These are phyloP conservation scores for Nasonovia ribisnigri DNA, from an alignment of 2,888 invertebrate genomes.

Conservation along the genomic window DNA sequence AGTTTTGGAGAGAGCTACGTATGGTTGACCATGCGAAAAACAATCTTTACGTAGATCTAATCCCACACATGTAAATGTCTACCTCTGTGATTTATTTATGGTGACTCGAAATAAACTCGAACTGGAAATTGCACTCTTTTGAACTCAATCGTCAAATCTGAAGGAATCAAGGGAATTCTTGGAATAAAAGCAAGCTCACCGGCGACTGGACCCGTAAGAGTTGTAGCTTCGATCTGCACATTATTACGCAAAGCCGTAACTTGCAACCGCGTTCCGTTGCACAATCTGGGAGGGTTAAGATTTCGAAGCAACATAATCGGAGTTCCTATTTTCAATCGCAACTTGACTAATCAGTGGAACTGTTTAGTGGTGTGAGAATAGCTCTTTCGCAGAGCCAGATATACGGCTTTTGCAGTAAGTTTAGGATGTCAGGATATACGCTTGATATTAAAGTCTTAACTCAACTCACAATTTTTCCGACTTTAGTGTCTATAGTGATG, in stretches of 20 bases:
- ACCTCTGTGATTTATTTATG: constrained; percentile 2
- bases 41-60: constrained; percentile 4
- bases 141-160: not conserved
- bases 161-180: constrained; percentile 7
- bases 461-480: not conserved
- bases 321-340: not conserved
- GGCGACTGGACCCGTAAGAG: not conserved
- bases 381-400: not conserved
- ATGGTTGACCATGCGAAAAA: constrained; percentile 31
- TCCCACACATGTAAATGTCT: not conserved
- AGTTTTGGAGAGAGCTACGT: not conserved
- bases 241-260: not conserved
- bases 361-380: not conserved
- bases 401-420: not conserved
- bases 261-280: not conserved
- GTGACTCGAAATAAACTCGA: constrained; percentile 3
- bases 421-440: not conserved
- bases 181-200: not conserved
- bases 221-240: constrained; percentile 1
- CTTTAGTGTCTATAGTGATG: not conserved
- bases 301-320: not conserved
- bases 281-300: constrained; percentile 22
- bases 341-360: not conserved
- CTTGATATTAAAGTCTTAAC: constrained; percentile 11
- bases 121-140: constrained; percentile 13